Evolutionary conservation across 2,113 vertebrate genomes (phyloP).

Genomic region (Psephotus haematonotus): DNA sequence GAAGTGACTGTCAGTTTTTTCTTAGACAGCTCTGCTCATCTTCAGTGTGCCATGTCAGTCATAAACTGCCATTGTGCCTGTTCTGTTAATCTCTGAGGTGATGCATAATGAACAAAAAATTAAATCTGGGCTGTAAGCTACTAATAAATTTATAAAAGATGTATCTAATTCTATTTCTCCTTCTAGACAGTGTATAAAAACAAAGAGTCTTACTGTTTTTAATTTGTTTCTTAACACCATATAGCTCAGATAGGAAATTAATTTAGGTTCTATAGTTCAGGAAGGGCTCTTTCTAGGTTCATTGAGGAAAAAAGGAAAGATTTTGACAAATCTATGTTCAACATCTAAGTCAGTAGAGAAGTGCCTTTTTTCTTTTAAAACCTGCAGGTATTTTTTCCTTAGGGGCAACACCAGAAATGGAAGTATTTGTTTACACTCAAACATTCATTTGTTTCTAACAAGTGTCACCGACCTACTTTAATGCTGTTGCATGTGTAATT

Average conservation of each 20-base stretch:
- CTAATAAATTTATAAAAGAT: not conserved
- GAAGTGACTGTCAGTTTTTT: not conserved
- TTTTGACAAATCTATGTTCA: not conserved
- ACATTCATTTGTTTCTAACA: not conserved
- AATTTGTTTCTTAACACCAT: not conserved
- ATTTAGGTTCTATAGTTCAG: not conserved
- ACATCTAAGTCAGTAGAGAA: not conserved
- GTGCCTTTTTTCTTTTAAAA: not conserved
- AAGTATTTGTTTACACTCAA: not conserved
- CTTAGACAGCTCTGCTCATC: not conserved
- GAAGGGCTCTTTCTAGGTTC: not conserved
- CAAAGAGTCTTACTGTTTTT: not conserved
- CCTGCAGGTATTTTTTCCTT: not conserved
- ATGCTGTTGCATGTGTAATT: not conserved
- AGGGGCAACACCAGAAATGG: not conserved
- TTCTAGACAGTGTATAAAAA: not conserved
- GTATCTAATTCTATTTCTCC: not conserved
- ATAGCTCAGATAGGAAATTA: not conserved
- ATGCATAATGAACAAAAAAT: not conserved
- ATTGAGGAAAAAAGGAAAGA: not conserved
- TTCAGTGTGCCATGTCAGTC: rapidly evolving
- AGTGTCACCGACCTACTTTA: not conserved
- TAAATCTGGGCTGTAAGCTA: not conserved
- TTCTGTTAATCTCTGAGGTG: not conserved
- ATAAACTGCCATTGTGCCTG: not conserved